Percentiles rank a stretch among this genome's conserved stretches.
These are phyloP conservation scores for Pammene aurita DNA, from an alignment of 2,888 invertebrate genomes.

Conservation along the genomic window DNA sequence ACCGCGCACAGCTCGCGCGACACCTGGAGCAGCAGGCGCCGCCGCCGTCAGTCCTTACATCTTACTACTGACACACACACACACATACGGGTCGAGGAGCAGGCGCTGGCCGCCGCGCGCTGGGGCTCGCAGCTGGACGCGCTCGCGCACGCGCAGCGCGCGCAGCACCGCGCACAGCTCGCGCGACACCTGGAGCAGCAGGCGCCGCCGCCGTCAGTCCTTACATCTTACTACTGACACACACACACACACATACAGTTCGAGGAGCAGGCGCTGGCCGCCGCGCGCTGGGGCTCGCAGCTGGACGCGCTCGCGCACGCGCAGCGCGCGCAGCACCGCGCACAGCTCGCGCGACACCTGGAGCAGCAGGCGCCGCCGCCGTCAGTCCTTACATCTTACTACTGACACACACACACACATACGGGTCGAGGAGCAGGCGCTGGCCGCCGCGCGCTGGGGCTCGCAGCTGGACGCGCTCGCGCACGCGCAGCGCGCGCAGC, in stretches of 20 bases:
- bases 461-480: slow-evolving; percentile 93
- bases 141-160: slow-evolving; percentile 91
- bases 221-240: too few species aligned
- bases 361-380: slow-evolving; percentile 82
- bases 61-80: background rate
- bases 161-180: slow-evolving; percentile 88
- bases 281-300: slow-evolving; percentile 93
- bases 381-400: background rate
- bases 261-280: slow-evolving; percentile 91
- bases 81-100: slow-evolving; percentile 89
- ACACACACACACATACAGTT: slow-evolving; percentile 85
- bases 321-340: slow-evolving; percentile 93
- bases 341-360: slow-evolving; percentile 86
- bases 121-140: slow-evolving; percentile 94
- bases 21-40: slow-evolving; percentile 90
- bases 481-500: slow-evolving; percentile 93
- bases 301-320: slow-evolving; percentile 92
- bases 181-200: slow-evolving; percentile 90
- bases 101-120: slow-evolving; percentile 91
- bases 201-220: slow-evolving; percentile 23
- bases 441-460: slow-evolving; percentile 93
- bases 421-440: slow-evolving; percentile 91
- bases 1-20: slow-evolving; percentile 81
- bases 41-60: slow-evolving; percentile 12
- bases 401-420: background rate